Percentiles rank a stretch among this genome's conserved stretches.
These are phyloP conservation scores for Heptranchias perlo DNA, from an alignment of 2,113 vertebrate genomes.

Conservation along the genomic window DNA sequence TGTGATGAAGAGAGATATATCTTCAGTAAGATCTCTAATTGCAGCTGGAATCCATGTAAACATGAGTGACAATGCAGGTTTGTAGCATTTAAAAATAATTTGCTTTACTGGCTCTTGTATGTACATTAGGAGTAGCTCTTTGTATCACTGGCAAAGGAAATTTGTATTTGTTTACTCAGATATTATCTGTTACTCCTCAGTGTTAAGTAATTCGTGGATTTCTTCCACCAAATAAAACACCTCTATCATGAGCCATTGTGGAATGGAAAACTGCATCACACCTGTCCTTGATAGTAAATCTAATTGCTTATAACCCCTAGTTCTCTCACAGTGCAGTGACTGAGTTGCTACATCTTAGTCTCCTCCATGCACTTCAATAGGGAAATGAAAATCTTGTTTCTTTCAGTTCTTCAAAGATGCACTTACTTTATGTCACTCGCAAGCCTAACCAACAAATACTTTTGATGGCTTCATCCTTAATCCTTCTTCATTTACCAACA, in stretches of 20 bases:
- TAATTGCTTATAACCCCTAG: not conserved
- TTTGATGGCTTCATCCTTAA: not conserved
- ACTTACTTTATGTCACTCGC: not conserved
- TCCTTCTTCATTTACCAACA: not conserved
- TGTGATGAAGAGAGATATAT: constrained; percentile 60
- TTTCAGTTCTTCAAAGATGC: not conserved
- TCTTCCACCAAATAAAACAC: not conserved
- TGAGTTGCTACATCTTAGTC: not conserved
- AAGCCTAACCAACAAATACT: not conserved
- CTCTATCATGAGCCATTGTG: not conserved
- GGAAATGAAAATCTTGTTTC: not conserved
- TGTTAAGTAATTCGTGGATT: not conserved
- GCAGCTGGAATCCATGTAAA: constrained; percentile 66
- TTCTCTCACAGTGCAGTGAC: not conserved
- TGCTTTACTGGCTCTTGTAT: not conserved
- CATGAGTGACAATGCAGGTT: constrained; percentile 70
- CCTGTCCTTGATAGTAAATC: not conserved
- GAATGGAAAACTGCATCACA: not conserved
- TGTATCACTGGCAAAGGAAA: not conserved
- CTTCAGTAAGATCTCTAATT: constrained; percentile 60
- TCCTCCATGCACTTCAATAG: not conserved
- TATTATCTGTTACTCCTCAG: not conserved
- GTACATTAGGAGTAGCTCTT: not conserved
- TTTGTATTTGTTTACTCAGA: not conserved
- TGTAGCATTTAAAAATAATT: constrained; percentile 39